These are phyloP conservation scores for Plectropomus leopardus DNA, from an alignment of 2,113 vertebrate species.

Conservation along the genomic window DNA sequence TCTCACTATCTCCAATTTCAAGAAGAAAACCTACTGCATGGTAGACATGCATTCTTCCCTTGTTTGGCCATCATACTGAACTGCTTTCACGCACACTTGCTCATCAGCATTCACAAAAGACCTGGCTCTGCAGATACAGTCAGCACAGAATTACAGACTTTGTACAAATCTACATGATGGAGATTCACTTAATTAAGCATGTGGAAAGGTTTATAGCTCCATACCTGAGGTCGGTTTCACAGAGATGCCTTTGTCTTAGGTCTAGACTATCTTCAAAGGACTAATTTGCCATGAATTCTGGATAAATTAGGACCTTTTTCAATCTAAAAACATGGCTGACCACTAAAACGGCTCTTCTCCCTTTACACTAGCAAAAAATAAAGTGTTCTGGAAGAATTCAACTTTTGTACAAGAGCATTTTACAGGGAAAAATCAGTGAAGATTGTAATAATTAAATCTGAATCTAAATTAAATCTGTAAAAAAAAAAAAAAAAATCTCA, in stretches of 20 bases:
- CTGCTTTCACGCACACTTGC: background rate
- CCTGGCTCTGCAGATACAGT: background rate
- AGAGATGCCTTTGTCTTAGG: too few relatives aligned
- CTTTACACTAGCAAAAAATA: background rate
- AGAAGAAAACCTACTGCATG: background rate
- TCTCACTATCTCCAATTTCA: constrained; percentile 16
- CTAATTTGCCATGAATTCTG: background rate
- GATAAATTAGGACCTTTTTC: background rate
- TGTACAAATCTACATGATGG: background rate
- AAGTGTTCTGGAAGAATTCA: background rate
- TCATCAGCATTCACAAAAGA: background rate
- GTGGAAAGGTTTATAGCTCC: background rate
- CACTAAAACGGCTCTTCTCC: background rate
- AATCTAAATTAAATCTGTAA: too few relatives aligned
- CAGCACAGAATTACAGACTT: background rate
- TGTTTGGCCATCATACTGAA: constrained; percentile 4
- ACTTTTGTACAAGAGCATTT: background rate
- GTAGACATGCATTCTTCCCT: background rate
- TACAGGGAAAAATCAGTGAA: background rate
- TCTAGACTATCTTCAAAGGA: background rate
- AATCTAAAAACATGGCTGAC: background rate
- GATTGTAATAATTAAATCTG: background rate
- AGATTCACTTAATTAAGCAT: background rate
- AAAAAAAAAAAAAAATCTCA: background rate
- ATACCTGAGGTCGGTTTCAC: background rate